Percentiles rank a stretch among this genome's conserved stretches.
phyloP scores from a whole-genome alignment of 2,888 invertebrate species.

The Ferdinandea cuprea region DNA sequence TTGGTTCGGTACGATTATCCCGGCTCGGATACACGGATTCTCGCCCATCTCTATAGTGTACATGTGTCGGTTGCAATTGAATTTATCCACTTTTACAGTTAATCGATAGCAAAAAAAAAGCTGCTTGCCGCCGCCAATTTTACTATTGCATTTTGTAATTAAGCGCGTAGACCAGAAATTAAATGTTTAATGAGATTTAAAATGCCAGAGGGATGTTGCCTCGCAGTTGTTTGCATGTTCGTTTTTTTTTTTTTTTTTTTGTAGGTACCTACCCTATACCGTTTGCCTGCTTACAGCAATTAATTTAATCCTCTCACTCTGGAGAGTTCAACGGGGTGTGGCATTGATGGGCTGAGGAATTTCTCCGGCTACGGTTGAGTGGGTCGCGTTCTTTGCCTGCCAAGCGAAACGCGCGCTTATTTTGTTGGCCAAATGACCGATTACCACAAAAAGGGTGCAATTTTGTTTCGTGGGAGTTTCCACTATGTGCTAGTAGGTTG shows the following conservation, averaged over 20 bases:
- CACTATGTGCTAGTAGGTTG: not conserved
- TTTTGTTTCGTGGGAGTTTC: not conserved
- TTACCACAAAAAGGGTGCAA: conserved; percentile 17
- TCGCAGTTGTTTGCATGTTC: conserved; percentile 27
- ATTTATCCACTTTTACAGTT: conserved; percentile 68
- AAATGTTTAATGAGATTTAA: conserved; percentile 75
- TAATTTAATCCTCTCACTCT: conserved; percentile 70
- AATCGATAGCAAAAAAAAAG: conserved; percentile 62
- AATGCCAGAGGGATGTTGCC: conserved; percentile 67
- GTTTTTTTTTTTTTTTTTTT: conserved; percentile 18
- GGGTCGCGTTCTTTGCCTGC: conserved; percentile 2
- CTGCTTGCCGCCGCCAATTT: conserved; percentile 70
- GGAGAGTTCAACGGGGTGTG: not conserved
- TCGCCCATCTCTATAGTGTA: conserved; percentile 10
- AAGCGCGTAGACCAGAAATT: conserved; percentile 75
- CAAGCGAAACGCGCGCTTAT: not conserved
- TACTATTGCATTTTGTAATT: conserved; percentile 74
- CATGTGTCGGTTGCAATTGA: conserved; percentile 64
- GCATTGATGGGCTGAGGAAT: not conserved
- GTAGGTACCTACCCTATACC: not conserved
- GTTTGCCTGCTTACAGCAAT: conserved; percentile 63
- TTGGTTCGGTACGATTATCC: too few relatives aligned
- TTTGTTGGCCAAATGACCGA: conserved; percentile 39
- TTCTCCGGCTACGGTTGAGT: conserved; percentile 26
- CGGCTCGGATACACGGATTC: not conserved